Base-by-base conservation (phyloP, 2,113 vertebrate genomes). In the Ibidorhyncha struthersii region DNA sequence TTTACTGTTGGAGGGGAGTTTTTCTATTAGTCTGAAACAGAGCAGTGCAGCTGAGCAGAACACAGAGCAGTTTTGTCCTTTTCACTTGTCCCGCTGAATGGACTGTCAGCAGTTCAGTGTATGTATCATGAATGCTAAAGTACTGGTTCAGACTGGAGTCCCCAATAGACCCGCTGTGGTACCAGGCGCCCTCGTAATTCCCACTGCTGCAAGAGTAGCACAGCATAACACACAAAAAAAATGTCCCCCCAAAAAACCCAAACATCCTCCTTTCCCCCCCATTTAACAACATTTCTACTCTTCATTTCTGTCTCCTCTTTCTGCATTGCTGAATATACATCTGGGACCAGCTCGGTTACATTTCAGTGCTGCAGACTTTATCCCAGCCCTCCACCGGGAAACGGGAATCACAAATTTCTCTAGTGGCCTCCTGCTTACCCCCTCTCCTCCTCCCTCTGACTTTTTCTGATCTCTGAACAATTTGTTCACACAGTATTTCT, bases 1-100 rank as follows among this genome's bases (percentile, higher is more conserved):
- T 73, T 73, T 17, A 62, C 38, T 69, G 36, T 19, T 50, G 74
- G 73, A 95, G 23, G 20, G 36, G 53, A 82, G 53, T 25, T 95
- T 72, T 84, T 72, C 36, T 87, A 1, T 82, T 53, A 77, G n/a
- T 62, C n/a, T 2, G 2, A 83, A 83, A 26, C 34, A 82, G 27
- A 65, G 58, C 40, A 72, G 61, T 6, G 3, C 90, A 96, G 89
- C 91, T 93, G 89, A 85, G 78, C 86, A 82, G 94, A 96, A 95
- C 84, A 96, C 87, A 88, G 86, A 50, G 58, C 45, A 88, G 76
- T 93, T 97, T 65, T 95, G 90, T 97, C 91, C 94, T 74, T 95
- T 96, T 95, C 91, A 96, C 58, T 91, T 43, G 32, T 47, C 30
- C 26, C 36, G 73, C 61, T 95, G 95, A 95, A 96, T 92, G 87